These are phyloP conservation scores for Heterodera carotae DNA, from an alignment of 1,140 invertebrate genomes.

Conservation along the genomic window DNA sequence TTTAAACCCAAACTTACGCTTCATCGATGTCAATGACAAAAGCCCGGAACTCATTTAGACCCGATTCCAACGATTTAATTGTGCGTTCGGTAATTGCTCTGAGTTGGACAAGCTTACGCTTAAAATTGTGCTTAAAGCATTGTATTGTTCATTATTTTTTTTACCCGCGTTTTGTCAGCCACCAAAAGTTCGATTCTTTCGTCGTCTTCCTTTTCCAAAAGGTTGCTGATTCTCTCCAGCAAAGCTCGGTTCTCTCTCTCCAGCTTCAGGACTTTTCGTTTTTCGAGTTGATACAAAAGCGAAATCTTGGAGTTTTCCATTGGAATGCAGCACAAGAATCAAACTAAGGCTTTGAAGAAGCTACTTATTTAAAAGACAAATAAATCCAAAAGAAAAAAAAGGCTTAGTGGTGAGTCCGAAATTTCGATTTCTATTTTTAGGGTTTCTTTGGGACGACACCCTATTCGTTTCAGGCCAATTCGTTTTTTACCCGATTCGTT, in stretches of 20 bases:
- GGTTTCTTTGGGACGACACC: too few relatives aligned
- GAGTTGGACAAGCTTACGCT: conserved; percentile 37
- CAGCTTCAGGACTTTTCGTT: conserved; percentile 23
- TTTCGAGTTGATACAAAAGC: conserved; percentile 33
- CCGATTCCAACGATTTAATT: conserved; percentile 30
- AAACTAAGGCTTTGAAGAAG: background rate
- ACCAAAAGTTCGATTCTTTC: conserved; percentile 29
- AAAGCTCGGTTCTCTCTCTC: conserved; percentile 26
- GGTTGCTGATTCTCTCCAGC: conserved; percentile 17
- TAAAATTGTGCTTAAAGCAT: background rate
- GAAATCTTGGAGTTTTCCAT: conserved; percentile 6
- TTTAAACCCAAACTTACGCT: conserved; percentile 29
- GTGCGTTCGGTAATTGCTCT: conserved; percentile 33
- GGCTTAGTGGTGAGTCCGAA: too few relatives aligned
- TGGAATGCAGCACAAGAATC: background rate
- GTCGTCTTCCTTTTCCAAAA: conserved; percentile 27
- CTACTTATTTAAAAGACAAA: background rate
- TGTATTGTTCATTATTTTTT: background rate
- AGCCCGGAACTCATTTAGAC: conserved; percentile 22
- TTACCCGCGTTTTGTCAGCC: conserved; percentile 31
- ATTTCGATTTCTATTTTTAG: too few relatives aligned
- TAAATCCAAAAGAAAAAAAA: too few relatives aligned
- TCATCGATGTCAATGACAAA: conserved; percentile 33
- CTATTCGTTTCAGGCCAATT: too few relatives aligned
- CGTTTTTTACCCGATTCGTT: too few relatives aligned